Evolutionary conservation across 2,113 vertebrate genomes (phyloP).

Genomic region (Tricholaema leucomelas): DNA sequence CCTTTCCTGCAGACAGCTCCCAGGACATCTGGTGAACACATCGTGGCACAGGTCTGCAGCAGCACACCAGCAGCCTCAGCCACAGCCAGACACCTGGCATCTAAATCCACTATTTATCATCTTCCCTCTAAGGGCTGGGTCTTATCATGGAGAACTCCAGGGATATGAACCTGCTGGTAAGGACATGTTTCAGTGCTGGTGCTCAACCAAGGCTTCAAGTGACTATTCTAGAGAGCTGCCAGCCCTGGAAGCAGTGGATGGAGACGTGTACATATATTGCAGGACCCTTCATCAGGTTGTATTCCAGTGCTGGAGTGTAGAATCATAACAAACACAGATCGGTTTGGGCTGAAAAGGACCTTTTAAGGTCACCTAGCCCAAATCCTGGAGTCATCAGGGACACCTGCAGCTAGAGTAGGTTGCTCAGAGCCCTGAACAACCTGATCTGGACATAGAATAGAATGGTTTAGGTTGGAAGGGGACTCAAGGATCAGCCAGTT

Average conservation of each 20-base stretch:
- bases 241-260: background rate
- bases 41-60: background rate
- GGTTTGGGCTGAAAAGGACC: no score
- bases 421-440: no score
- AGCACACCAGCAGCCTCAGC: background rate
- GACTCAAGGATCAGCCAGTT: no score
- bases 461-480: no score
- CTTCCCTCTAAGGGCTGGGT: background rate
- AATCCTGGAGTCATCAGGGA: no score
- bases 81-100: background rate
- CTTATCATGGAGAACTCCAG: background rate
- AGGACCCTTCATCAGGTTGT: background rate
- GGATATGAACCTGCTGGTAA: background rate
- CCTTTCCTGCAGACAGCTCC: background rate
- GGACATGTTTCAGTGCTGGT: background rate
- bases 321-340: no score
- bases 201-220: background rate
- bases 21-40: background rate
- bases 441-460: no score
- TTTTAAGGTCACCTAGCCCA: no score
- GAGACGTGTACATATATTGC: accelerated
- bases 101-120: background rate
- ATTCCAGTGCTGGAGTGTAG: accelerated
- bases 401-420: no score
- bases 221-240: background rate